A percentile compares a stretch with the other conserved stretches of the same genome.
phyloP scores from a whole-genome alignment of 2,797 vertebrate species.

The Manis crassicaudata region DNA sequence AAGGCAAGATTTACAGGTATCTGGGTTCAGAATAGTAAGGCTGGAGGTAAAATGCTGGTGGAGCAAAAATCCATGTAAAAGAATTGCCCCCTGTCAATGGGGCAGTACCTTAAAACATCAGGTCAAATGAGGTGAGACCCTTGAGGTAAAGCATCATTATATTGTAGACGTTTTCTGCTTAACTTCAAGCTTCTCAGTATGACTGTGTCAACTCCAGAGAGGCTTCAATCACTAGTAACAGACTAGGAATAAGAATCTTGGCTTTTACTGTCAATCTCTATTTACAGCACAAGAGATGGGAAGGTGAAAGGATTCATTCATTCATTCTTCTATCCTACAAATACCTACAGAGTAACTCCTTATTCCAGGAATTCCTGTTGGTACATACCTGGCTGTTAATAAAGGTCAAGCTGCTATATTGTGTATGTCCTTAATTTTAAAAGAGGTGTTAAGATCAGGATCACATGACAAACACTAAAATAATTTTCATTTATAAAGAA shows the following conservation, averaged over 20 bases:
- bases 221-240: background rate
- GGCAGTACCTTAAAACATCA: background rate
- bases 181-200: background rate
- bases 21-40: background rate
- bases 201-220: background rate
- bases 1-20: background rate
- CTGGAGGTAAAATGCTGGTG: background rate
- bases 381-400: background rate
- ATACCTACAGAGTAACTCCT: background rate
- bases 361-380: background rate
- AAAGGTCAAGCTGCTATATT: background rate
- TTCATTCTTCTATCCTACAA: background rate
- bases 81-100: background rate
- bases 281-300: background rate
- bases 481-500: constrained; percentile 16
- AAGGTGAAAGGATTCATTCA: background rate
- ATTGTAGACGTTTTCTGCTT: background rate
- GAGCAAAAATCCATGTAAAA: background rate
- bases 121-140: background rate
- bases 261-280: background rate
- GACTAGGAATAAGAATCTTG: background rate
- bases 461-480: background rate
- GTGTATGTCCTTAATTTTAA: background rate
- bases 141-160: background rate
- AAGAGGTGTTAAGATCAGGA: background rate